Conservation (phyloP, 2,888 invertebrate genomes). For the Lutraria lutraria region DNA sequence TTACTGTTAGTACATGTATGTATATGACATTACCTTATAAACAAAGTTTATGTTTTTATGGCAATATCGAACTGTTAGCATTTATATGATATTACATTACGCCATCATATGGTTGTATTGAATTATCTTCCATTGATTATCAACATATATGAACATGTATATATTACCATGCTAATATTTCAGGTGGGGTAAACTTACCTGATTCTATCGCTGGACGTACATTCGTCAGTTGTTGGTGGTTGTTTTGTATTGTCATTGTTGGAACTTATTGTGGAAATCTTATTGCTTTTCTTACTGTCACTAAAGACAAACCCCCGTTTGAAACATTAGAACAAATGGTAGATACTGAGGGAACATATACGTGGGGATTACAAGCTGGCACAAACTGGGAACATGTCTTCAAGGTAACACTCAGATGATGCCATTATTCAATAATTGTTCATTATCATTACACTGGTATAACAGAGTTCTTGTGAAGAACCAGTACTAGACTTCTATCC, state of each 20-base stretch:
- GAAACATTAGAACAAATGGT: slow-evolving; percentile 76
- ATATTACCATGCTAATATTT: too few species aligned
- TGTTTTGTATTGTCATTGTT: slow-evolving; percentile 80
- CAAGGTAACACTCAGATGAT: slow-evolving; percentile 69
- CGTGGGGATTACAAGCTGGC: slow-evolving; percentile 77
- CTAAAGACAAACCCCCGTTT: slow-evolving; percentile 78
- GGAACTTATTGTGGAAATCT: slow-evolving; percentile 84
- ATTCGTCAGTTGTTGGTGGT: slow-evolving; percentile 78
- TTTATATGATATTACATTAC: too few species aligned
- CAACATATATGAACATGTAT: too few species aligned
- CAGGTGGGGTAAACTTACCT: slow-evolving; percentile 78
- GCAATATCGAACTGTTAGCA: too few species aligned
- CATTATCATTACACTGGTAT: not conserved
- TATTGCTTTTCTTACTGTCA: slow-evolving; percentile 83
- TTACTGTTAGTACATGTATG: too few species aligned
- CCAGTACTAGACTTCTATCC: too few species aligned
- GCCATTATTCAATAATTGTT: not conserved
- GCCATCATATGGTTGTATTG: too few species aligned
- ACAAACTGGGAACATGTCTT: slow-evolving; percentile 73
- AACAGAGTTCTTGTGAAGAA: too few species aligned
- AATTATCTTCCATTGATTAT: too few species aligned
- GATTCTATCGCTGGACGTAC: slow-evolving; percentile 77
- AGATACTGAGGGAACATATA: slow-evolving; percentile 64
- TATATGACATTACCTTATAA: too few species aligned
- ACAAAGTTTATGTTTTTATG: too few species aligned